phyloP scores from a whole-genome alignment of 1,140 invertebrate species.

The Drosophila elegans region DNA sequence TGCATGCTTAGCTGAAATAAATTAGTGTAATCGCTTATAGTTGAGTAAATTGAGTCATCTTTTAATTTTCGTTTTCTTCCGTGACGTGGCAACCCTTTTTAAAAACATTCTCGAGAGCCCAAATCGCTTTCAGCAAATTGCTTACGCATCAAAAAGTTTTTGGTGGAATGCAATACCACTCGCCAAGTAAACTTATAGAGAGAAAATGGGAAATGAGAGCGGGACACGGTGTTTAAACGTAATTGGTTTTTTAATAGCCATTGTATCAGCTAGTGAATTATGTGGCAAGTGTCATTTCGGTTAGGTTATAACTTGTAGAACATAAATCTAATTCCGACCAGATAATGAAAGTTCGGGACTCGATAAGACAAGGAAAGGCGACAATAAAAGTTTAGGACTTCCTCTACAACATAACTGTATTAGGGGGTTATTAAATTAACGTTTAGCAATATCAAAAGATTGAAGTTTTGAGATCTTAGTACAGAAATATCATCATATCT shows the following conservation, averaged over 20 bases:
- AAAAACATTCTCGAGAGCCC: constrained; percentile 18
- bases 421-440: background rate
- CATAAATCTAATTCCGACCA: constrained; percentile 64
- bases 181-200: constrained; percentile 16
- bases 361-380: constrained; percentile 38
- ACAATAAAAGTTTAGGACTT: constrained; percentile 37
- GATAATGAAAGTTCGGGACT: constrained; percentile 18
- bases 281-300: constrained; percentile 70
- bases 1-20: constrained; percentile 6
- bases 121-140: constrained; percentile 47
- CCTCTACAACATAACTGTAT: constrained; percentile 10
- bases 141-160: constrained; percentile 59
- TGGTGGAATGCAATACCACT: constrained; percentile 27
- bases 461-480: too few species aligned
- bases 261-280: constrained; percentile 73
- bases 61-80: constrained; percentile 5
- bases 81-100: constrained; percentile 43
- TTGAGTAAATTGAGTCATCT: constrained; percentile 14
- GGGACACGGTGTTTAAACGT: constrained; percentile 73
- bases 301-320: constrained; percentile 73
- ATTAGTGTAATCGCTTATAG: background rate
- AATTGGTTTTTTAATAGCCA: constrained; percentile 81
- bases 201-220: constrained; percentile 19
- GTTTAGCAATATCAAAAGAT: too few species aligned
- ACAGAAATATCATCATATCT: too few species aligned